These are phyloP conservation scores for Tachina grossa DNA, from an alignment of 2,888 invertebrate genomes.

Conservation along the genomic window DNA sequence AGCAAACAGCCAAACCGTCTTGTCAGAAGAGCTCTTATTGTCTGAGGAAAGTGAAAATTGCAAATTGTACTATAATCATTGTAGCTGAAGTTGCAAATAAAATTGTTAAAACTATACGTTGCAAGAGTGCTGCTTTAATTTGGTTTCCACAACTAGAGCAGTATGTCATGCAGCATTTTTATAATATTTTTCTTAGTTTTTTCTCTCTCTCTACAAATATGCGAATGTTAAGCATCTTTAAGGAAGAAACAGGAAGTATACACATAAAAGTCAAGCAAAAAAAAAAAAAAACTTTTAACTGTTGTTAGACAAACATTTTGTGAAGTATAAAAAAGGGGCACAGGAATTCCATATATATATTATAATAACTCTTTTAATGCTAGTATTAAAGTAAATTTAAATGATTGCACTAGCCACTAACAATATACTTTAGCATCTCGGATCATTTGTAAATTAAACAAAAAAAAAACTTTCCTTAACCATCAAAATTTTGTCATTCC, in stretches of 20 bases:
- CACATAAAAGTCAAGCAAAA: neutral
- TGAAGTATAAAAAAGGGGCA: neutral
- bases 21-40: conserved; percentile 28
- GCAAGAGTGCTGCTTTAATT: conserved; percentile 47
- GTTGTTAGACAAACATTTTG: conserved; percentile 30
- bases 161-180: conserved; percentile 60
- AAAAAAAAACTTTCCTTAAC: neutral
- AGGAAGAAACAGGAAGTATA: conserved; percentile 25
- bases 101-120: conserved; percentile 39
- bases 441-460: neutral
- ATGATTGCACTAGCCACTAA: too few species aligned
- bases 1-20: conserved; percentile 11
- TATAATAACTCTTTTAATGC: too few species aligned
- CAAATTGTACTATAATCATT: conserved; percentile 49
- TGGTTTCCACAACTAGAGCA: conserved; percentile 59
- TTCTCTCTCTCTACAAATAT: neutral
- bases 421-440: too few species aligned
- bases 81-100: conserved; percentile 57
- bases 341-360: neutral
- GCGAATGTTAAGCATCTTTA: conserved; percentile 44
- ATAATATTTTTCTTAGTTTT: conserved; percentile 8
- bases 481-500: neutral
- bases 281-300: neutral
- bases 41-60: conserved; percentile 51
- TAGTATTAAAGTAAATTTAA: too few species aligned